A percentile compares a stretch with the other conserved stretches of the same genome.
These are phyloP conservation scores for Elanus axillaris DNA, from an alignment of 2,113 vertebrate species.

Conservation along the genomic window DNA sequence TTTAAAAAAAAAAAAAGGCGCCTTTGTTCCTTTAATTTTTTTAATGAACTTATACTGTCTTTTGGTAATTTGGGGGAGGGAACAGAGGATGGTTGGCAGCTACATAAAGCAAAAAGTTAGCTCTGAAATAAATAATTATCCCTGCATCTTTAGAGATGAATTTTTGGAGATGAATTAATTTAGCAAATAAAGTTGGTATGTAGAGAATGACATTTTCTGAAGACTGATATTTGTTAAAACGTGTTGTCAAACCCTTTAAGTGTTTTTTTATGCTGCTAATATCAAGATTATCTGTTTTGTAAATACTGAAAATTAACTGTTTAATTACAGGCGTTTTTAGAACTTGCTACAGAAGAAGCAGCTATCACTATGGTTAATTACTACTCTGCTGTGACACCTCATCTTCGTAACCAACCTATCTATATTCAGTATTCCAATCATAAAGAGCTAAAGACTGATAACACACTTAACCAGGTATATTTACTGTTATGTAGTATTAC, in stretches of 20 bases:
- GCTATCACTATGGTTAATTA: slow-evolving; percentile 98
- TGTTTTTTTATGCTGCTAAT: background rate
- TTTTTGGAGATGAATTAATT: background rate
- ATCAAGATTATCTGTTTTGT: background rate
- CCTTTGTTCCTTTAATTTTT: background rate
- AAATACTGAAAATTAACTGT: background rate
- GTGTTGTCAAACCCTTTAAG: background rate
- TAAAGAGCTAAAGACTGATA: slow-evolving; percentile 97
- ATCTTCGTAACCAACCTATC: slow-evolving; percentile 91
- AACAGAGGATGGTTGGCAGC: fast-evolving
- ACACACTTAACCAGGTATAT: slow-evolving; percentile 89
- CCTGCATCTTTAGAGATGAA: background rate
- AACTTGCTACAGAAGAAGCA: slow-evolving; percentile 94
- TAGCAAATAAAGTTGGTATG: background rate
- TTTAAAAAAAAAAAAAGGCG: background rate
- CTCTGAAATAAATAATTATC: background rate
- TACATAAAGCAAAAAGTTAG: background rate
- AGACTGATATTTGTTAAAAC: background rate
- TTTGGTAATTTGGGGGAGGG: background rate
- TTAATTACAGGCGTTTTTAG: slow-evolving; percentile 87
- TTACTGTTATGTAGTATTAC: background rate
- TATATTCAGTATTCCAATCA: slow-evolving; percentile 98
- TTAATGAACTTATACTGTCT: background rate
- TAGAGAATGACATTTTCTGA: background rate
- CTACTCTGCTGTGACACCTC: slow-evolving; percentile 90